These are phyloP conservation scores for Epicampocera succincta DNA, from an alignment of 2,888 invertebrate genomes.

Conservation along the genomic window DNA sequence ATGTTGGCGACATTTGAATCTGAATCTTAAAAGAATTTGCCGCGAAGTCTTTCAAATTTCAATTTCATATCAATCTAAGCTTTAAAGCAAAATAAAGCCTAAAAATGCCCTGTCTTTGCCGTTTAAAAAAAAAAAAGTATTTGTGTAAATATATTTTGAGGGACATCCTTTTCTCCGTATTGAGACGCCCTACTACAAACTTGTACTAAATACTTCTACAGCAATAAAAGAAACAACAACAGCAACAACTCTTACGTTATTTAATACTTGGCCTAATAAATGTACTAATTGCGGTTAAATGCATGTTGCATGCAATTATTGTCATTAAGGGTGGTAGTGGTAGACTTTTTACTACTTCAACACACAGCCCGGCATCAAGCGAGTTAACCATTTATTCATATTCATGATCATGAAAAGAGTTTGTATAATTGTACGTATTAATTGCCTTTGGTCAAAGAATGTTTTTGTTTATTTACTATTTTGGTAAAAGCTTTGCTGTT, in stretches of 20 bases:
- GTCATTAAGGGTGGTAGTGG: slow-evolving; percentile 69
- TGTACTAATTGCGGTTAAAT: slow-evolving; percentile 81
- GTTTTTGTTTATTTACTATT: neutral
- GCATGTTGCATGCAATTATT: slow-evolving; percentile 75
- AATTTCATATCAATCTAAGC: too few species aligned
- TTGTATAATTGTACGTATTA: slow-evolving; percentile 34
- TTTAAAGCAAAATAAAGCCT: too few species aligned
- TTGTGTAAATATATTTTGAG: neutral
- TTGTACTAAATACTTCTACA: slow-evolving; percentile 30
- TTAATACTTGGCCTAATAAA: slow-evolving; percentile 80
- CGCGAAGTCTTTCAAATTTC: too few species aligned
- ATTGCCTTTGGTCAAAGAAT: slow-evolving; percentile 52
- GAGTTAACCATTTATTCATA: slow-evolving; percentile 27
- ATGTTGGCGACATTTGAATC: too few species aligned
- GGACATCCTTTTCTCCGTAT: slow-evolving; percentile 15
- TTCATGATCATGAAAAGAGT: neutral
- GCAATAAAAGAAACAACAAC: slow-evolving; percentile 28
- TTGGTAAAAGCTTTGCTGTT: slow-evolving; percentile 24
- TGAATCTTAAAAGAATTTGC: too few species aligned
- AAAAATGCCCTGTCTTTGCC: too few species aligned
- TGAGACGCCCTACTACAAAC: slow-evolving; percentile 7
- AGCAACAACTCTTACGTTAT: slow-evolving; percentile 66
- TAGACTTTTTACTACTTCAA: slow-evolving; percentile 43
- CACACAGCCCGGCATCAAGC: slow-evolving; percentile 6
- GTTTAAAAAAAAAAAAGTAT: too few species aligned